Evolutionary conservation across 2,113 vertebrate genomes (phyloP), one percentile per base, ranked within the genome.

Genomic region (Varanus komodoensis): DNA sequence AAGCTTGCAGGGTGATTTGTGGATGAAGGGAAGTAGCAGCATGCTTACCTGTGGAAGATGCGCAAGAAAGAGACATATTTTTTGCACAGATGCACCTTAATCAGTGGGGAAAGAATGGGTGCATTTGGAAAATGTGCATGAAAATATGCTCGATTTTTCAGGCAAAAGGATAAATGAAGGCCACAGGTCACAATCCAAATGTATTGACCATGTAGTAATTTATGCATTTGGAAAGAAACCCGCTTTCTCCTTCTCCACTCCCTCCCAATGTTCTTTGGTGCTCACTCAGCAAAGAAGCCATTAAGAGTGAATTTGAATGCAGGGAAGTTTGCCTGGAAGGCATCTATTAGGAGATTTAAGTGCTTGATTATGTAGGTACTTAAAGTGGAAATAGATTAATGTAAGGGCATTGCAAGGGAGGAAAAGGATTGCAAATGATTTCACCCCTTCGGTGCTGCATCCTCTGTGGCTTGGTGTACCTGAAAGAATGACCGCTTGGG

Each of bases 241-340:
- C 87, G 32, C 90, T 90, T 83, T 4, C 93, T 52, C 78, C 80
- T 44, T 32, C 2, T 25, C 84, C 68, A 82, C 87, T 78, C 73
- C 87, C 52, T 34, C 1, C 38, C 90, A 82, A 64, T 82, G 34
- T 34, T 1, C 34, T 86, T 68, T 85, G 34, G 27, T 48, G 9
- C 27, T 67, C 11, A 0, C 89, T 81, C 68, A 34, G 87, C 73
- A 89, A 38, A 90, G 87, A 38, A 89, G 93, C 88, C 84, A 69
- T 81, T 88, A 34, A 0, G 7, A 0, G 89, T 48, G 61, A 67
- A 92, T 95, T 29, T 44, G 69, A 92, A 92, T 29, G 75, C 89
- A 84, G 82, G 90, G 11, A 88, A 52, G 82, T 92, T 95, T 95
- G 90, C 91, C 93, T 79, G 67, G 89, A 89, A 95, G 93, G 89